phyloP scores from a whole-genome alignment of 1,140 invertebrate species.

The Teleopsis dalmanni region DNA sequence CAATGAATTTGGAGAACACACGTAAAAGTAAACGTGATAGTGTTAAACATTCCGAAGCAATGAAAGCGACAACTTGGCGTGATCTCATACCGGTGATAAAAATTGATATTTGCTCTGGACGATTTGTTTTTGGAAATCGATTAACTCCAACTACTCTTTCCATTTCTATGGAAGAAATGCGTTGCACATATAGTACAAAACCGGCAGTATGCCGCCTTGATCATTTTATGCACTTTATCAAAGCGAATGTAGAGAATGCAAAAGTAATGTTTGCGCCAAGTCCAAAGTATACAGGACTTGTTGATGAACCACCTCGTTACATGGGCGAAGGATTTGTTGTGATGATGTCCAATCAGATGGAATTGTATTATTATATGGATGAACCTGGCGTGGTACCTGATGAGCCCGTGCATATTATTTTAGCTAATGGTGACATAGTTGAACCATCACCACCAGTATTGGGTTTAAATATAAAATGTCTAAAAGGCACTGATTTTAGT shows the following conservation, averaged over 20 bases:
- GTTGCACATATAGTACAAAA: constrained; percentile 92
- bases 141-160: constrained; percentile 88
- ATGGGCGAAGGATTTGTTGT: constrained; percentile 94
- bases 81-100: constrained; percentile 96
- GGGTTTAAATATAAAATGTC: constrained; percentile 93
- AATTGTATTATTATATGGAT: constrained; percentile 95
- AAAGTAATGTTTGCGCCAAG: constrained; percentile 89
- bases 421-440: constrained; percentile 89
- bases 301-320: constrained; percentile 90
- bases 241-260: constrained; percentile 91
- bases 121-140: constrained; percentile 94
- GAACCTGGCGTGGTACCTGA: constrained; percentile 84
- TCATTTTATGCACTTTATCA: constrained; percentile 93
- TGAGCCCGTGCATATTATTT: constrained; percentile 78
- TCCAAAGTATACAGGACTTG: constrained; percentile 85
- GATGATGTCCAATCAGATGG: constrained; percentile 88
- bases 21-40: constrained; percentile 48
- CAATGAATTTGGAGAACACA: constrained; percentile 55
- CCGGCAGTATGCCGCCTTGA: constrained; percentile 87
- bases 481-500: constrained; percentile 93
- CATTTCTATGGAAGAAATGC: constrained; percentile 88
- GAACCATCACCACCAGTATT: constrained; percentile 86
- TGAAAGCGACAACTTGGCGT: constrained; percentile 81
- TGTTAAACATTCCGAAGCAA: constrained; percentile 62
- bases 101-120: constrained; percentile 83